Evolutionary conservation across 37 sponge, comb jelly and placozoan species (phyloP), one percentile per base, ranked within the genome.

Genomic region (Axinella damicornis): DNA sequence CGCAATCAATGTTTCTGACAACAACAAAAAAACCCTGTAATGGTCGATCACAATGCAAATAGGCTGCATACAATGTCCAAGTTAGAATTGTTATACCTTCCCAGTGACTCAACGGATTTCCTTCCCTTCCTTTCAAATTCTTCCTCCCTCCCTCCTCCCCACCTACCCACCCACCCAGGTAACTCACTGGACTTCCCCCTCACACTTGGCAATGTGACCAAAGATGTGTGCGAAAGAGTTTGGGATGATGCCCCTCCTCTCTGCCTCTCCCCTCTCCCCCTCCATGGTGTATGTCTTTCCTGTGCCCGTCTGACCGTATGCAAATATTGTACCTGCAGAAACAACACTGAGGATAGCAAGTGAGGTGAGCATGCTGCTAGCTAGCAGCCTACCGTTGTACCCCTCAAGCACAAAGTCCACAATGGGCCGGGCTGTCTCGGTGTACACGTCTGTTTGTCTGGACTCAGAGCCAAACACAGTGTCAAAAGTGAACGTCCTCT

Each of bases 271-370:
- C 62, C 85, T 82, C 24, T 83, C 91, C 18, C 99, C 99, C 53
- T 88, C 96, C 99, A 98, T 98, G 4, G 99, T 98, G 80, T 74
- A 96, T 6, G 99, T 98, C 82, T 98, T 98, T 24, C 99, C 99
- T 32, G 99, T 98, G 1, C 99, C 99, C 32, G 99, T 98, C 60
- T 98, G 99, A 20, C 99, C 99, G 69, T 98, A 98, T 0, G 99
- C 99, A 92, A 98, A 98, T 66, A 98, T 96, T 5, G 99, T 98
- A 20, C 96, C 96, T 96, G 78, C 6, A 78, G 22, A 24, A 15
- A 15, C 28, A 58, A 70, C 15, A 34, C 55, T 24, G 53, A 80
- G 67, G 25, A 37, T 30, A 41, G 36, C 31, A 75, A 37, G 75
- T 27, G 18, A 74, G n/a, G 28, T 53, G 12, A 61, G n/a, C 57